These are phyloP conservation scores for Formica exsecta DNA, from an alignment of 1,140 invertebrate species.

Conservation along the genomic window DNA sequence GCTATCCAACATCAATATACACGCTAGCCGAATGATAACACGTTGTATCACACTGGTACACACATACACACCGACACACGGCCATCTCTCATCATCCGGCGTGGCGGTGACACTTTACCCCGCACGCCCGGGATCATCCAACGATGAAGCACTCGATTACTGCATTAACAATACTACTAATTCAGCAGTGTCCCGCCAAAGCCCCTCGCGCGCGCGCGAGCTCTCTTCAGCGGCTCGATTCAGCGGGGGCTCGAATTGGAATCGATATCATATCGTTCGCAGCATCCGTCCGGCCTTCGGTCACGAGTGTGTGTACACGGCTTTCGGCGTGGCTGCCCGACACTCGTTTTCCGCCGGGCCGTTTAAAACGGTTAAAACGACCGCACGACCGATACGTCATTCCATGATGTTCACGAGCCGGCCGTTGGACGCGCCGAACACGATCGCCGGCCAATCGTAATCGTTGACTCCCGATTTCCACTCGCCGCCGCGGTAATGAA, in stretches of 20 bases:
- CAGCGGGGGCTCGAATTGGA: conserved; percentile 62
- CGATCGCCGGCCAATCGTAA: conserved; percentile 77
- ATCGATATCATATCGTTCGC: conserved; percentile 70
- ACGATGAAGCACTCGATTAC: conserved; percentile 85
- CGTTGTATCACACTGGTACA: conserved; percentile 80
- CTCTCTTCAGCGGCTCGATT: conserved; percentile 29
- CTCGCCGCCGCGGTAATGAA: conserved; percentile 62
- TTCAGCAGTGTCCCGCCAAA: conserved; percentile 68
- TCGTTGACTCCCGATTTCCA: conserved; percentile 80
- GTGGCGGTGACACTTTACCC: conserved; percentile 30
- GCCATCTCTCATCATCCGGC: conserved; percentile 77
- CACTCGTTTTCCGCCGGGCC: conserved; percentile 81
- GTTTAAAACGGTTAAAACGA: conserved; percentile 83
- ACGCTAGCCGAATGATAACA: conserved; percentile 79
- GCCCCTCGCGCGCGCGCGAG: background rate
- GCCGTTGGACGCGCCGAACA: conserved; percentile 68
- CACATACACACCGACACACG: conserved; percentile 47
- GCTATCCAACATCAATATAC: conserved; percentile 67
- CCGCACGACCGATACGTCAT: conserved; percentile 83
- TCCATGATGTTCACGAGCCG: conserved; percentile 72
- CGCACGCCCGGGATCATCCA: conserved; percentile 80
- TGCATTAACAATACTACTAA: conserved; percentile 84
- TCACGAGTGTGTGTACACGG: conserved; percentile 73
- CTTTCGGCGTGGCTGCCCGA: conserved; percentile 80
- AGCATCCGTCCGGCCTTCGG: conserved; percentile 53